phyloP scores from a whole-genome alignment of 2,888 invertebrate genomes.

The Rotaria socialis region DNA sequence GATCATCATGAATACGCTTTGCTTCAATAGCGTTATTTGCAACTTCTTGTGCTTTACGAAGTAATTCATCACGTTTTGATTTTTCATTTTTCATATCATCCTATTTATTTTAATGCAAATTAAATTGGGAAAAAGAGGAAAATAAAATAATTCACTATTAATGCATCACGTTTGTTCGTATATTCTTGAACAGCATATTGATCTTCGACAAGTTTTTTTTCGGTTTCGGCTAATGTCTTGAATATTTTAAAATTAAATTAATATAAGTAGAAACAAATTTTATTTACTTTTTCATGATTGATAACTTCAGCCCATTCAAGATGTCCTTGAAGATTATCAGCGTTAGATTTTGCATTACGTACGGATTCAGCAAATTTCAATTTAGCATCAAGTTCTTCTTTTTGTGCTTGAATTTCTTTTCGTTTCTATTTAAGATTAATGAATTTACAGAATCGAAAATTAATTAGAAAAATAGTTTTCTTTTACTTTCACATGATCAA shows the following conservation, averaged over 20 bases:
- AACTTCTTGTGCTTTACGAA: slow-evolving; percentile 23
- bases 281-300: neutral
- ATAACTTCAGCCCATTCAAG: neutral
- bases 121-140: no score
- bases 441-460: no score
- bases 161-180: slow-evolving; percentile 10
- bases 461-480: neutral
- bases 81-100: neutral
- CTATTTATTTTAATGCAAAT: neutral
- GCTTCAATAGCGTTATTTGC: neutral
- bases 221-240: neutral
- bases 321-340: slow-evolving; percentile 2
- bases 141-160: neutral
- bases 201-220: neutral
- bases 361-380: slow-evolving; percentile 17
- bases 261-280: no score
- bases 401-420: neutral
- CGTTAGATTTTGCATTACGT: neutral
- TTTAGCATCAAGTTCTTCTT: slow-evolving; percentile 5
- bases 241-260: neutral
- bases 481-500: neutral
- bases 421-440: neutral
- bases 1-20: slow-evolving; percentile 32
- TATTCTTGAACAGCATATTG: neutral
- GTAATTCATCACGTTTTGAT: slow-evolving; percentile 27